A percentile compares a stretch with the other conserved stretches of the same genome.
Conservation (phyloP, 2,888 invertebrate species). For the Ametastegia equiseti region DNA sequence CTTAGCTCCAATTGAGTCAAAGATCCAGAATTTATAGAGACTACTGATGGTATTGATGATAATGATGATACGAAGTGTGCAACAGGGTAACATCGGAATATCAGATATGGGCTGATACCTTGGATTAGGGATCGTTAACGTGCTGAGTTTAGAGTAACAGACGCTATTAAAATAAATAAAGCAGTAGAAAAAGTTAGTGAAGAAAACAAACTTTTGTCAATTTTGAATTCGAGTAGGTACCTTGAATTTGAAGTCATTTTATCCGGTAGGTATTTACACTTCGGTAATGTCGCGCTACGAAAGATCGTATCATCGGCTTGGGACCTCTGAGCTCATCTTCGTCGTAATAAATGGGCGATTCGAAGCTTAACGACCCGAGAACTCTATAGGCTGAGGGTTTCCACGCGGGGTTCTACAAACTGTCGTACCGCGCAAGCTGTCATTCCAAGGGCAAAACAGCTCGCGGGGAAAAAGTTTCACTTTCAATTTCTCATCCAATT, state of each 20-base stretch:
- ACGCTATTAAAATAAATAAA: neutral
- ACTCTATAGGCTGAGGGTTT: neutral
- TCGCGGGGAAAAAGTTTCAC: constrained; percentile 5
- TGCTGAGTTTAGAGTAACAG: neutral
- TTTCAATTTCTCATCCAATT: constrained; percentile 46
- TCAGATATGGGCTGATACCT: neutral
- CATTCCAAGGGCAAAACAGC: neutral
- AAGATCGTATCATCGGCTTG: constrained; percentile 27
- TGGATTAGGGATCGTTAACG: neutral
- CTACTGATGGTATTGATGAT: no score
- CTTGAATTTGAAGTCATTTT: neutral
- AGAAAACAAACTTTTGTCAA: neutral
- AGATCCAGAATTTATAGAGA: no score
- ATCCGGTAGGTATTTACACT: constrained; percentile 17
- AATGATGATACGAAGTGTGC: no score
- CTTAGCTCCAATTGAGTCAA: no score
- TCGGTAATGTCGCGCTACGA: constrained; percentile 2
- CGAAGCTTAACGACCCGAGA: constrained; percentile 26
- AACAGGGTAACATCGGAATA: neutral
- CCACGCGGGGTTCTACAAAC: neutral
- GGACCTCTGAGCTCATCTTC: constrained; percentile 14
- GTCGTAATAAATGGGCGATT: constrained; percentile 30
- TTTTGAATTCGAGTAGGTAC: neutral
- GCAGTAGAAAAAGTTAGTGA: neutral
- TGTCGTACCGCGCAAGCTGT: neutral